phyloP scores from a whole-genome alignment of 2,113 vertebrate species.

The Anguilla rostrata region DNA sequence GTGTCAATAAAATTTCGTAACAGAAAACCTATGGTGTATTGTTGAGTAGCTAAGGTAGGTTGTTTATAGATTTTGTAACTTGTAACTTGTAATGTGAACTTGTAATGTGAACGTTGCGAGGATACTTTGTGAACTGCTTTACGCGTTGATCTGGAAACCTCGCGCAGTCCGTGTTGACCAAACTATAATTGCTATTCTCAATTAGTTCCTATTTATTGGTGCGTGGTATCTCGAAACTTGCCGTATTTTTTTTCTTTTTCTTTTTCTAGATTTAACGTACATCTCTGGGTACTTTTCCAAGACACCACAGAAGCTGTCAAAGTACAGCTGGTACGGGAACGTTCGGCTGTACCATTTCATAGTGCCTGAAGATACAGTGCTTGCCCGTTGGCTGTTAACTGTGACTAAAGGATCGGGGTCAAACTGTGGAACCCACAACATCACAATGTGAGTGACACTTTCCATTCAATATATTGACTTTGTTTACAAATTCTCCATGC shows the following conservation, averaged over 20 bases:
- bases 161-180: no score
- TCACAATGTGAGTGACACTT: conserved; percentile 76
- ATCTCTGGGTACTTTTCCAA: conserved; percentile 84
- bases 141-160: no score
- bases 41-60: neutral
- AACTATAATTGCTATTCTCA: no score
- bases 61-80: no score
- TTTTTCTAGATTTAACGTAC: conserved; percentile 64
- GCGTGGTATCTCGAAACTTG: neutral
- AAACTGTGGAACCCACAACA: conserved; percentile 72
- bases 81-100: no score
- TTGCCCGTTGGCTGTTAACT: conserved; percentile 83
- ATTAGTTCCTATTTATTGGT: no score
- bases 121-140: no score
- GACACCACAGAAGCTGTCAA: conserved; percentile 82
- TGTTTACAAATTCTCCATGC: neutral
- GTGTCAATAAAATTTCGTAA: neutral
- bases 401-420: conserved; percentile 69
- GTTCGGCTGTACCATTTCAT: conserved; percentile 84
- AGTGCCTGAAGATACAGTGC: conserved; percentile 80
- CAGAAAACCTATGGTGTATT: neutral
- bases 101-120: no score
- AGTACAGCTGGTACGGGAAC: conserved; percentile 88
- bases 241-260: conserved; percentile 11
- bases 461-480: neutral